A percentile compares a stretch with the other conserved stretches of the same genome.
phyloP scores from a whole-genome alignment of 2,113 vertebrate genomes.

The Alouatta palliata region DNA sequence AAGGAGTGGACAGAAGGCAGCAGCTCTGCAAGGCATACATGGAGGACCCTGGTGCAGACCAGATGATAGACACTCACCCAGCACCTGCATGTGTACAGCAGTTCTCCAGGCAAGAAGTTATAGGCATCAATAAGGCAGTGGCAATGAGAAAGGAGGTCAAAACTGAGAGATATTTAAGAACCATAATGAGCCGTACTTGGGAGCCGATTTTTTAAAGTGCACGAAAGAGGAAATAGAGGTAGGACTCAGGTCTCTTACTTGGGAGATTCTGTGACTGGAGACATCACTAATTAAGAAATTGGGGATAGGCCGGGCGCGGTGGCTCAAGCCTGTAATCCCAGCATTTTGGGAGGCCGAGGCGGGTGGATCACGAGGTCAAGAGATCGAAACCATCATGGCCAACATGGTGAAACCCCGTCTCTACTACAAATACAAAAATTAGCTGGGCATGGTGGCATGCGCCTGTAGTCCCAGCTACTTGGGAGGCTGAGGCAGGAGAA shows the following conservation, averaged over 20 bases:
- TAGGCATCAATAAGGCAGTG: fast-evolving
- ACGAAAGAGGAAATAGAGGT: neutral
- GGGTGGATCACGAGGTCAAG: too few relatives aligned
- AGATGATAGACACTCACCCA: fast-evolving
- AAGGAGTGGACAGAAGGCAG: neutral
- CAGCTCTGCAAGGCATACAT: fast-evolving
- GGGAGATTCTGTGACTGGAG: neutral
- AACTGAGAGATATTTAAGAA: neutral
- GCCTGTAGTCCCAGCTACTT: too few relatives aligned
- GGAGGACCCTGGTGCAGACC: too few relatives aligned
- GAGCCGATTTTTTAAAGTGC: too few relatives aligned
- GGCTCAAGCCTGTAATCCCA: too few relatives aligned
- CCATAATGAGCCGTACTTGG: neutral
- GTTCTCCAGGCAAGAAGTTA: neutral
- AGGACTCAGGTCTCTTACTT: neutral
- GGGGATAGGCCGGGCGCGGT: too few relatives aligned
- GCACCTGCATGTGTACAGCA: fast-evolving
- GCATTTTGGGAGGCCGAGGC: too few relatives aligned
- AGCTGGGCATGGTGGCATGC: too few relatives aligned
- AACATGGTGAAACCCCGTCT: too few relatives aligned
- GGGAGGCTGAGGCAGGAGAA: too few relatives aligned
- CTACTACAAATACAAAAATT: too few relatives aligned
- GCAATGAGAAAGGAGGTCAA: neutral
- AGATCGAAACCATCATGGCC: too few relatives aligned
- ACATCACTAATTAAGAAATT: neutral